Evolutionary conservation across 1,140 invertebrate species (phyloP).

Genomic region (Drosophila sucinea): DNA sequence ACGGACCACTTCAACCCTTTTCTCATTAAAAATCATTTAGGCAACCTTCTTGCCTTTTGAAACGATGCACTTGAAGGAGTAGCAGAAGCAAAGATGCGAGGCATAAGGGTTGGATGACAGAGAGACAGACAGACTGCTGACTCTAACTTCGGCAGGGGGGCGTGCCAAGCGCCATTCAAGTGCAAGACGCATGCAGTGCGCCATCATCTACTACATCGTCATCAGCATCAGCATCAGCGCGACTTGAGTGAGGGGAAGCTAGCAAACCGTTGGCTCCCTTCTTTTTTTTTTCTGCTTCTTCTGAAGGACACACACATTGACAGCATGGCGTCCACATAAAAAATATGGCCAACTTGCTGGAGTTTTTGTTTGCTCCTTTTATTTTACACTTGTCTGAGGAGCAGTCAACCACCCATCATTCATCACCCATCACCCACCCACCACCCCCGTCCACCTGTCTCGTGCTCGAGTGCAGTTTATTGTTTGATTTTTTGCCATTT

Average conservation of each 20-base stretch:
- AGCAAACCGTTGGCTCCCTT: slow-evolving; percentile 32
- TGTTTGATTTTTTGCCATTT: slow-evolving; percentile 80
- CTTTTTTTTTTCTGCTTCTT: slow-evolving; percentile 11
- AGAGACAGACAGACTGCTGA: neutral
- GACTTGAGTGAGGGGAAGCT: slow-evolving; percentile 12
- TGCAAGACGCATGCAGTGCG: slow-evolving; percentile 35
- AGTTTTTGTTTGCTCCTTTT: slow-evolving; percentile 2
- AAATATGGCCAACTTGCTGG: slow-evolving; percentile 77
- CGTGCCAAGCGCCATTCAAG: slow-evolving; percentile 52
- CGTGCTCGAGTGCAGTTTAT: slow-evolving; percentile 77
- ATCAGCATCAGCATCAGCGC: too few relatives aligned
- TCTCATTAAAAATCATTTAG: slow-evolving; percentile 74
- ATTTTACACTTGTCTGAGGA: slow-evolving; percentile 19
- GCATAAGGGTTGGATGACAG: slow-evolving; percentile 50
- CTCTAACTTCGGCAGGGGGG: slow-evolving; percentile 43
- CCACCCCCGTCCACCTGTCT: slow-evolving; percentile 26
- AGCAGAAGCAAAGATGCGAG: slow-evolving; percentile 5
- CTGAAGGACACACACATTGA: slow-evolving; percentile 51
- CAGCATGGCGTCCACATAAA: slow-evolving; percentile 66
- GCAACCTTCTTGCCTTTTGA: slow-evolving; percentile 66
- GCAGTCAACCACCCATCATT: neutral
- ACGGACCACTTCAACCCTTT: slow-evolving; percentile 37
- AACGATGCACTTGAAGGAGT: slow-evolving; percentile 39
- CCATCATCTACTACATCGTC: slow-evolving; percentile 29
- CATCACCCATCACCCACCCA: neutral